These are phyloP conservation scores for Globicephala melas DNA, from an alignment of 2,113 vertebrate genomes.

Conservation along the genomic window DNA sequence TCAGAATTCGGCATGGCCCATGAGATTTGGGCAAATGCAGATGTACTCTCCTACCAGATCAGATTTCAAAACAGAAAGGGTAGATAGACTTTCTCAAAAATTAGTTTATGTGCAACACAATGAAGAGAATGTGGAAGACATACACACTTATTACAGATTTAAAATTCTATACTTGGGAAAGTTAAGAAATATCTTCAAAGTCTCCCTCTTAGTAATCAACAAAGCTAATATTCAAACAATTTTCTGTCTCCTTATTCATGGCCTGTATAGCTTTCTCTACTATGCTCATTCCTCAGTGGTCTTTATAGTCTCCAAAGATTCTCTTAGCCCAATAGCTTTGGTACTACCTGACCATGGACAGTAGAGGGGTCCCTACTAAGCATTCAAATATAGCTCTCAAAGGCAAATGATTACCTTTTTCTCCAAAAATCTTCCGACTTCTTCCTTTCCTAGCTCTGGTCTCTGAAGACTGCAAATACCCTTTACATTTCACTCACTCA, in stretches of 20 bases:
- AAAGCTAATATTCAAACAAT: not conserved
- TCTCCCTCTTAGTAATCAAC: not conserved
- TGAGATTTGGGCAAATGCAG: not conserved
- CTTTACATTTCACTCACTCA: not conserved
- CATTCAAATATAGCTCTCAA: not conserved
- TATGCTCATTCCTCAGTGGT: not conserved
- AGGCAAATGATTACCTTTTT: not conserved
- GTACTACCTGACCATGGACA: not conserved
- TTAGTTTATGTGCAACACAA: not conserved
- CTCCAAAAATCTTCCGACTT: not conserved
- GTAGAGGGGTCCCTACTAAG: not conserved
- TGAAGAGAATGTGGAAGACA: not conserved
- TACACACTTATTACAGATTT: not conserved
- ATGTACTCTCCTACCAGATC: not conserved
- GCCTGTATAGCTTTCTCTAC: not conserved
- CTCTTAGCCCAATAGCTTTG: not conserved
- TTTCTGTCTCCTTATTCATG: not conserved
- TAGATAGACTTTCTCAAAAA: not conserved
- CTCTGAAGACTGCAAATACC: not conserved
- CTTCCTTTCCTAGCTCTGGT: not conserved
- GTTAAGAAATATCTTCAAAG: not conserved
- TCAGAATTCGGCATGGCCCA: not conserved
- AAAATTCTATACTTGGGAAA: not conserved
- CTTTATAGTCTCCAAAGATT: not conserved
- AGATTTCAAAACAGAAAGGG: not conserved